Evolutionary conservation across 1,140 invertebrate genomes (phyloP).

Genomic region (Oncopodura yosiiana): DNA sequence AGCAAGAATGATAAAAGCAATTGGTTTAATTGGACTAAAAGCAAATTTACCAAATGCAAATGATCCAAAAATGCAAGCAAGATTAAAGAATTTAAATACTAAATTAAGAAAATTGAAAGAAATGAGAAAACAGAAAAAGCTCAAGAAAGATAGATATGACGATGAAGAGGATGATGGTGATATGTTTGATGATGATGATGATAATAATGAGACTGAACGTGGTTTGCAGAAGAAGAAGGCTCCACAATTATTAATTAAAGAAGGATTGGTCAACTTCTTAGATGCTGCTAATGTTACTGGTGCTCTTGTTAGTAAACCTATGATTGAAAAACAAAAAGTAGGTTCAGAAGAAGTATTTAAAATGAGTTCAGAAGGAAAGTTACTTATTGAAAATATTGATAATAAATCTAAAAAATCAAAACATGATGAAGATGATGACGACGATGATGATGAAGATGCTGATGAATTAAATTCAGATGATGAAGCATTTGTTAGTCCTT

Average conservation of each 20-base stretch:
- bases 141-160: constrained; percentile 8
- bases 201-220: constrained; percentile 13
- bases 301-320: constrained; percentile 29
- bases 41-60: constrained; percentile 27
- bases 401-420: neutral
- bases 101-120: constrained; percentile 24
- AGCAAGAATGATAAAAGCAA: constrained; percentile 30
- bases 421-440: constrained; percentile 5
- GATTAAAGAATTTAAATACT: constrained; percentile 31
- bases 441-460: constrained; percentile 12
- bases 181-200: constrained; percentile 3
- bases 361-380: constrained; percentile 26
- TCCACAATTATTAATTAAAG: constrained; percentile 26
- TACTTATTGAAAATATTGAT: constrained; percentile 25
- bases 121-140: neutral
- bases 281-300: constrained; percentile 24
- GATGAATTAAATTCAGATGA: constrained; percentile 3
- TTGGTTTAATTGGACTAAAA: constrained; percentile 30
- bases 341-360: constrained; percentile 24
- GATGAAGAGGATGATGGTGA: constrained; percentile 6
- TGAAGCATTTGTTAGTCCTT: neutral
- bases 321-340: neutral
- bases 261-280: constrained; percentile 33
- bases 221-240: neutral
- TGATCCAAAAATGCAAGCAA: constrained; percentile 19